Base-by-base conservation (phyloP, 2,797 vertebrate genomes). In the Scarus forsteni region DNA sequence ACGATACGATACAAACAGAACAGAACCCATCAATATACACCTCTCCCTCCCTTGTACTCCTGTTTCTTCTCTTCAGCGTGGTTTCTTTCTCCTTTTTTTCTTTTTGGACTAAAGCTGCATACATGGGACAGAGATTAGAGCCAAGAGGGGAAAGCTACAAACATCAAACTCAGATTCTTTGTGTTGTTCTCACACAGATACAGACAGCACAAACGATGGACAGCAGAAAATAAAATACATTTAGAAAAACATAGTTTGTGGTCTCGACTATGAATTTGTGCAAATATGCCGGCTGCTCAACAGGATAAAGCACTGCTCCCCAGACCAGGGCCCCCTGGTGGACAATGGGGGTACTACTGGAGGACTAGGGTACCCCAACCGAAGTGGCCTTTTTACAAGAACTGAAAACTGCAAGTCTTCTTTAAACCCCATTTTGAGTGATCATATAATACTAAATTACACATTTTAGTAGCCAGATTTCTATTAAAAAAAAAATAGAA, bases 1-100 rank as follows among this genome's bases (percentile, higher is more conserved):
- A 92, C 81, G 65, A 86, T 73, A 92, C 87, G 83, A 90, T 85
- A 90, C 89, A 84, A 90, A 86, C 77, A 71, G 59, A 73, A 70
- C 44, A 65, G 80, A 83, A 75, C 66, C 55, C 27, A 54, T 70
- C 82, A 87, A 87, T 88, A 61, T 86, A 91, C 88, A 86, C 77
- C 50, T 38, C 52, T 35, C 45, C 18, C 39, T 35, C 34, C 34
- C 34, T n/a, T 54, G n/a, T 34, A 38, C 61, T 63, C 55, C 15
- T 35, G 51, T 19, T 34, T 56, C 19, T 46, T 19, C 4, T 34
- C 7, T 12, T 6, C 3, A 9, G 5, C 13, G 35, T 15, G 40
- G 42, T 36, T 58, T 27, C 62, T 18, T 18, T 50, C 38, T 66
- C 8, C 44, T 35, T 34, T 50, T 52, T 54, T 36, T 12, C 10